A percentile compares a stretch with the other conserved stretches of the same genome.
Evolutionary conservation across 2,888 invertebrate genomes (phyloP).

Genomic region (Drosophila macrospina): DNA sequence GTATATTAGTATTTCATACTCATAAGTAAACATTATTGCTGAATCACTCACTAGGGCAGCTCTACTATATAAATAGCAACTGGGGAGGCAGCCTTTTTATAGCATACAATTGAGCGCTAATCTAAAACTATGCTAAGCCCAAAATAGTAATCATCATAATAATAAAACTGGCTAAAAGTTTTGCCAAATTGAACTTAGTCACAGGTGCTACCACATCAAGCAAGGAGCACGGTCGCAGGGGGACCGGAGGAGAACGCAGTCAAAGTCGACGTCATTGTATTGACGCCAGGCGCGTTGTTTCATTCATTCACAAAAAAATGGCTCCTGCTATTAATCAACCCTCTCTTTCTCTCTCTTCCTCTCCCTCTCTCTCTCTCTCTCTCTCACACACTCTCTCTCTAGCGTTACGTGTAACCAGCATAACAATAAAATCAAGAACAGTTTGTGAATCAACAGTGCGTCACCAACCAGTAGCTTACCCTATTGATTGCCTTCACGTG

Average conservation of each 20-base stretch:
- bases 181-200: slow-evolving; percentile 48
- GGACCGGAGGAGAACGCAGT: slow-evolving; percentile 28
- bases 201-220: slow-evolving; percentile 57
- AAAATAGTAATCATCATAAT: slow-evolving; percentile 61
- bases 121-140: slow-evolving; percentile 43
- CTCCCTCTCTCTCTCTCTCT: neutral
- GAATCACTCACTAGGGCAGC: no score
- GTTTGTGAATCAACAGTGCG: slow-evolving; percentile 79
- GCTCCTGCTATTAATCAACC: slow-evolving; percentile 67
- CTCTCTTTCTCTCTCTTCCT: slow-evolving; percentile 5
- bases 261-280: slow-evolving; percentile 63
- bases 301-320: slow-evolving; percentile 71
- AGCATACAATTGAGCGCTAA: slow-evolving; percentile 67
- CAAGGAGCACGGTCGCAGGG: neutral
- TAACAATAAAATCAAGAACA: slow-evolving; percentile 72
- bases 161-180: slow-evolving; percentile 46
- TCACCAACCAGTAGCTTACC: slow-evolving; percentile 50
- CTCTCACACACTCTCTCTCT: neutral
- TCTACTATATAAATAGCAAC: slow-evolving; percentile 24
- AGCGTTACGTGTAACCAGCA: slow-evolving; percentile 17
- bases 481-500: slow-evolving; percentile 76
- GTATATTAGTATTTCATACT: slow-evolving; percentile 14
- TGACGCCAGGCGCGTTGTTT: slow-evolving; percentile 55
- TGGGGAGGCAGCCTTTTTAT: slow-evolving; percentile 57
- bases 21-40: slow-evolving; percentile 10